A percentile compares a stretch with the other conserved stretches of the same genome.
Evolutionary conservation across 2,113 vertebrate species (phyloP).

Genomic region (Syngnathus typhle): DNA sequence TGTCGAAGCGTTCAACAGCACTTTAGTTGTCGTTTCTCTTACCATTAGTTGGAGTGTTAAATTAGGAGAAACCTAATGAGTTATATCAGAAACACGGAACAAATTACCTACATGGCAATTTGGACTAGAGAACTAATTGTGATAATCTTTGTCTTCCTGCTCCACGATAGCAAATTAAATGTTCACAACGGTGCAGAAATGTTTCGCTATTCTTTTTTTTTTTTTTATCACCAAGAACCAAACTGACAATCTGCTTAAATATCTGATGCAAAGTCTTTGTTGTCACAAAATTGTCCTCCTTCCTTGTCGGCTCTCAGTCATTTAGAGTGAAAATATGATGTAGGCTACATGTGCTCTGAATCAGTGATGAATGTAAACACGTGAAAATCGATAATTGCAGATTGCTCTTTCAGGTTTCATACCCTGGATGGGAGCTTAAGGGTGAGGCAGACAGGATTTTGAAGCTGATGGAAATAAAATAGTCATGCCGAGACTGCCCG

Average conservation of each 20-base stretch:
- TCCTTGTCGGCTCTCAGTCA: not conserved
- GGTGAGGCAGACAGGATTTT: slow-evolving; percentile 16
- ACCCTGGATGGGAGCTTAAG: not conserved
- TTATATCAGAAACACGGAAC: not conserved
- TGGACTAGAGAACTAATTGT: not conserved
- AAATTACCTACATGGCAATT: slow-evolving; percentile 5
- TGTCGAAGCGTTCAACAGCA: not conserved
- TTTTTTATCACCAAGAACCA: not conserved
- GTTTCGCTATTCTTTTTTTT: not conserved
- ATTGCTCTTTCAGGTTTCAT: slow-evolving; percentile 14
- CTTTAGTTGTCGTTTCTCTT: not conserved
- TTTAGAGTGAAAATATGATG: not conserved
- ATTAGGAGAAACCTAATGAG: not conserved
- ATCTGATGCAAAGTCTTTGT: not conserved
- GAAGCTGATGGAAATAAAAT: slow-evolving; percentile 8
- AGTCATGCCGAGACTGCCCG: slow-evolving; percentile 19
- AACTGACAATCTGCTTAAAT: not conserved
- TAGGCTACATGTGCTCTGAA: not conserved
- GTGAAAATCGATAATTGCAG: slow-evolving; percentile 21
- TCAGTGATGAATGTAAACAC: slow-evolving; percentile 9
- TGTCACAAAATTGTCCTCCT: not conserved
- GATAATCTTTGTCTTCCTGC: not conserved
- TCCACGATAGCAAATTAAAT: not conserved
- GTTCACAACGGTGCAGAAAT: not conserved
- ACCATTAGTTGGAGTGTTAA: not conserved